Conservation (phyloP, 2,797 vertebrate species). For the Sus cebifrons region DNA sequence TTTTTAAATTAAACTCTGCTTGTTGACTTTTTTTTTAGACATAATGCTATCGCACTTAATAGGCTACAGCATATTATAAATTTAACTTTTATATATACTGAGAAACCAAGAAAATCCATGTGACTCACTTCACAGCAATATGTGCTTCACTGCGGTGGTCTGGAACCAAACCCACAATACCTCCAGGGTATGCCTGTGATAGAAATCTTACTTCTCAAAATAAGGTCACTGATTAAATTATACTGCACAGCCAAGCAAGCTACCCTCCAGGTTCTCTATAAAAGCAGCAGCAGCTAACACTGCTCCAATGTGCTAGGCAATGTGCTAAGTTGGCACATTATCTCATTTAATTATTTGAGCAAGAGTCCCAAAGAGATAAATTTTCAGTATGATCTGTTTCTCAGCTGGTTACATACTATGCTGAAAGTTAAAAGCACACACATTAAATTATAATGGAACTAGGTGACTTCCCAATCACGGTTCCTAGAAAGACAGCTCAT, state of each 20-base stretch:
- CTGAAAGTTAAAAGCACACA: conserved; percentile 31
- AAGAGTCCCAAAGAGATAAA: neutral
- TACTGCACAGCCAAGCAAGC: neutral
- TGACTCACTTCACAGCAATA: too few species aligned
- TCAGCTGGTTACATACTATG: neutral
- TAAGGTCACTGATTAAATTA: neutral
- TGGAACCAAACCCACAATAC: too few species aligned
- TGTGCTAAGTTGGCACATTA: neutral
- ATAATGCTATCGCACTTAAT: neutral
- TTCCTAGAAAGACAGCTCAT: conserved; percentile 19
- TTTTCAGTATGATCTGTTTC: conserved; percentile 34
- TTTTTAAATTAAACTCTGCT: neutral
- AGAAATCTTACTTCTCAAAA: conserved; percentile 46
- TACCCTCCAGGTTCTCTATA: neutral
- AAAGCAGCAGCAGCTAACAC: neutral
- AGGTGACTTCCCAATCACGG: neutral
- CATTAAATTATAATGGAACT: neutral
- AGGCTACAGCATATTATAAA: neutral
- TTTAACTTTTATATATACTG: neutral
- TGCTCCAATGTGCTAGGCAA: neutral
- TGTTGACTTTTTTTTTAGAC: neutral
- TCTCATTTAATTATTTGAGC: conserved; percentile 47
- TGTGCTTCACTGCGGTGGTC: too few species aligned
- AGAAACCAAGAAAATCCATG: neutral
- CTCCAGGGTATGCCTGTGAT: neutral